Base-by-base conservation (phyloP, 2,113 vertebrate species). In the Leiothrix lutea region DNA sequence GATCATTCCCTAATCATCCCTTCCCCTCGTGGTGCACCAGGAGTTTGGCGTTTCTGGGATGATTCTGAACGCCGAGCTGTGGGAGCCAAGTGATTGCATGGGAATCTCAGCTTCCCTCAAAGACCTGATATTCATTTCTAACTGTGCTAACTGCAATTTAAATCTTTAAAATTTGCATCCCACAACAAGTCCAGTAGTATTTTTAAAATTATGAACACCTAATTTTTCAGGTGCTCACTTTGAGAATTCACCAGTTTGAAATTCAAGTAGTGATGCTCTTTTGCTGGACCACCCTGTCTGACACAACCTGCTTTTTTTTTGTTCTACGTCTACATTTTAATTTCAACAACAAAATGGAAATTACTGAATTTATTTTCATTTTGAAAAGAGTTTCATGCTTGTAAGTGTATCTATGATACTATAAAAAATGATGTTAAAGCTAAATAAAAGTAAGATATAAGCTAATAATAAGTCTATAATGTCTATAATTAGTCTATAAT, bases 201-300 rank as follows among this genome's bases (percentile, higher is more conserved):
- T 47, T 56, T 67, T 1, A 1, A 78, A 71, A 64, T 56, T 14
- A 33, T 16, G 42, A 56, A 20, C 44, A 36, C 44, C 44, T 60
- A 7, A 70, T n/a, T 79, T 67, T 48, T 48, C 24, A 72, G n/a
- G 10, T 0, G 0, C 8, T 16, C 6, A 4, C 33, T 10, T 11
- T 53, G 25, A 11, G 8, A 28, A 58, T 16, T 12, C 48, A 71
- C 2, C 1, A 16, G 42, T 91, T 62, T 86, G 56, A 48, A 86
- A 58, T 67, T 50, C 26, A 62, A 36, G 54, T 9, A 24, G 8
- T 14, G 31, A 25, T 75, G 12, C 23, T 48, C 23, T 89, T 80
- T 47, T 28, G 29, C 45, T 65, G 58, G 45, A 42, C 65, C 36
- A 64, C 40, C 7, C 44, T 22, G 57, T 23, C 12, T 51, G 26